Conservation (phyloP, 2,888 invertebrate species). For the Diaphora mendica region DNA sequence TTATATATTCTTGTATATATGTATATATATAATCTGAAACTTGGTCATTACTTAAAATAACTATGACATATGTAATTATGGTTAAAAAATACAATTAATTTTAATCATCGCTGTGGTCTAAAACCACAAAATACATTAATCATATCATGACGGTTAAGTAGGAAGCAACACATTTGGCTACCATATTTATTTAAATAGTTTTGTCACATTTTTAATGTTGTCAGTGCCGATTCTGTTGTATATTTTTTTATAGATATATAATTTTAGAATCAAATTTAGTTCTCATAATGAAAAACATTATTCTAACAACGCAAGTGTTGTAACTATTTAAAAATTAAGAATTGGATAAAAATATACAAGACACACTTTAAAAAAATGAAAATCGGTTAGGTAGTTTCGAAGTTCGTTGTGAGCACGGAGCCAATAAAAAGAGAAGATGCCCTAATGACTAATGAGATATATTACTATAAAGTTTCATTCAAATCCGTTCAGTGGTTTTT, state of each 20-base stretch:
- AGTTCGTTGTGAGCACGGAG: too few species aligned
- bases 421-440: too few species aligned
- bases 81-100: neutral
- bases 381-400: too few species aligned
- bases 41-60: neutral
- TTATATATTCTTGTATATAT: neutral
- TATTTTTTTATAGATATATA: neutral
- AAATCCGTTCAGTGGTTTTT: too few species aligned
- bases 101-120: neutral
- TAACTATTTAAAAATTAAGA: too few species aligned
- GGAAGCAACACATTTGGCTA: neutral
- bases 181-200: neutral
- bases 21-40: too few species aligned
- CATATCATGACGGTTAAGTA: neutral
- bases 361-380: too few species aligned
- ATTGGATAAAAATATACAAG: too few species aligned
- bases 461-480: too few species aligned
- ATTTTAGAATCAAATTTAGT: neutral
- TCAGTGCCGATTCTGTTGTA: neutral
- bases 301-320: too few species aligned
- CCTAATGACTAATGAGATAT: too few species aligned
- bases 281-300: too few species aligned
- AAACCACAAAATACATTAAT: constrained; percentile 1
- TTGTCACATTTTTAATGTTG: neutral
- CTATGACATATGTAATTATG: neutral